Percentiles rank a stretch among this genome's conserved stretches.
These are phyloP conservation scores for Nothoprocta perdicaria DNA, from an alignment of 2,113 vertebrate genomes.

Conservation along the genomic window DNA sequence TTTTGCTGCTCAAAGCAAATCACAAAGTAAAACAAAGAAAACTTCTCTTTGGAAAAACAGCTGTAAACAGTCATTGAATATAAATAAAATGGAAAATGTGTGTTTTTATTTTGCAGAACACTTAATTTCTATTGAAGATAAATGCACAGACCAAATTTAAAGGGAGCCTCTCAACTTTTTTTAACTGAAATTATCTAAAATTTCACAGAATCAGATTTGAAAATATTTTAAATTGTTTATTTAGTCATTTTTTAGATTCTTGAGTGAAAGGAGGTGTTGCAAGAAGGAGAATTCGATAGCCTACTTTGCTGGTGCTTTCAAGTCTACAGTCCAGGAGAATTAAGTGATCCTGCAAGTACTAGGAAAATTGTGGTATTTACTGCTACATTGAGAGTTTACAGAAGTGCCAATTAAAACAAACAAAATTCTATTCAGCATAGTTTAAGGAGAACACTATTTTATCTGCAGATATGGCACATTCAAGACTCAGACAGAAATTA, in stretches of 20 bases:
- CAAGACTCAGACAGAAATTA: background rate
- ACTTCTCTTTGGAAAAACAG: background rate
- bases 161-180: background rate
- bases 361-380: background rate
- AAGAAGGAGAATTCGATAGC: background rate
- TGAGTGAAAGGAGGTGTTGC: background rate
- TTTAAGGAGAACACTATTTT: background rate
- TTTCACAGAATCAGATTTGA: too few relatives aligned
- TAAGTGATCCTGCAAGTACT: background rate
- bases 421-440: background rate
- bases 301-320: background rate
- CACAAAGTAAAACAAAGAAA: background rate
- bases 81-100: background rate
- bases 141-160: background rate
- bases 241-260: background rate
- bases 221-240: background rate
- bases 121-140: background rate
- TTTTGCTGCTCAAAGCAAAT: background rate
- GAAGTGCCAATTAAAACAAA: background rate
- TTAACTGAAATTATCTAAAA: background rate
- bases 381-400: background rate
- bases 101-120: background rate
- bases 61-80: background rate
- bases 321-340: background rate
- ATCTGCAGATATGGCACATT: background rate